A percentile compares a stretch with the other conserved stretches of the same genome.
These are phyloP conservation scores for Chloroceryle aenea DNA, from an alignment of 2,113 vertebrate species.

Conservation along the genomic window DNA sequence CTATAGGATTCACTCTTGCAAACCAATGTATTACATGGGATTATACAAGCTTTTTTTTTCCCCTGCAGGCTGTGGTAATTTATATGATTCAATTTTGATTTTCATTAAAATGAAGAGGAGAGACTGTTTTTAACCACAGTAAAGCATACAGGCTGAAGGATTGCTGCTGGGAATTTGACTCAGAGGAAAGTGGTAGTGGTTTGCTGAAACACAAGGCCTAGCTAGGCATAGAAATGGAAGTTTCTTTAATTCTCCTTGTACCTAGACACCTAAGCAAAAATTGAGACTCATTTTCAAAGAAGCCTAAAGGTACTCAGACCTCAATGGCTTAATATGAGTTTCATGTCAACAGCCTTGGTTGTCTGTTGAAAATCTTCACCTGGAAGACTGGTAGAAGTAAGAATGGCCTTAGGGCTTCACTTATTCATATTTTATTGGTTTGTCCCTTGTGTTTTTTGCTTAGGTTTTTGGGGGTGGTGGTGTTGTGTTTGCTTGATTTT, in stretches of 20 bases:
- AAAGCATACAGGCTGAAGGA: neutral
- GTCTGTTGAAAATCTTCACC: neutral
- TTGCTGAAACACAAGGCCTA: neutral
- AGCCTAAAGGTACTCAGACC: neutral
- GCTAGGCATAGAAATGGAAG: neutral
- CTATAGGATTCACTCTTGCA: neutral
- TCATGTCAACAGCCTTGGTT: neutral
- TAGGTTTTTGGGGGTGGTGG: too few species aligned
- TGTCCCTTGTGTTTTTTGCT: neutral
- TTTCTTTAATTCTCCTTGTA: neutral
- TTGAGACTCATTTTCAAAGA: neutral
- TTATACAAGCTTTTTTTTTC: neutral
- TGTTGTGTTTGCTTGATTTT: too few species aligned
- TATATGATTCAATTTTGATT: conserved; percentile 26
- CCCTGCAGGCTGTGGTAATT: neutral
- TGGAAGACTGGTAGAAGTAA: neutral
- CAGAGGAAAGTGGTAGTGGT: neutral
- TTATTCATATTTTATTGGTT: neutral
- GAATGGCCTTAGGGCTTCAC: neutral
- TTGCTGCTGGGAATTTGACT: conserved; percentile 9
- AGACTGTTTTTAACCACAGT: neutral
- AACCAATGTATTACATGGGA: neutral
- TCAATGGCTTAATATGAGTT: neutral
- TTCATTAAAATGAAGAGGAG: conserved; percentile 8
- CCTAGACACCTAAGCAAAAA: neutral